These are phyloP conservation scores for Unio delphinus DNA, from an alignment of 2,888 invertebrate species.

Conservation along the genomic window DNA sequence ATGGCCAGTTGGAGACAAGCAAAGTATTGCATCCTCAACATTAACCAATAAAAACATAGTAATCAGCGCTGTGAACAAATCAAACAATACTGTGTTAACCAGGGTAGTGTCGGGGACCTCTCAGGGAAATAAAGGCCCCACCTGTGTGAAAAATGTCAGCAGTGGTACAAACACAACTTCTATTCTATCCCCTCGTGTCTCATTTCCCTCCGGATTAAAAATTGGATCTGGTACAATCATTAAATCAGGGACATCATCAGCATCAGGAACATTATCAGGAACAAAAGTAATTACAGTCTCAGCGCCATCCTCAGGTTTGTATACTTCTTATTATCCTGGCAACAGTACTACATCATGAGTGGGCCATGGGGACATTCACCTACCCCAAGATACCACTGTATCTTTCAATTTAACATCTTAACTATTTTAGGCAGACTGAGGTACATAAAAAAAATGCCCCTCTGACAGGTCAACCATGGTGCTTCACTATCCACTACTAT, in stretches of 20 bases:
- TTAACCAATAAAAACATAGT: constrained; percentile 57
- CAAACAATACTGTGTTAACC: constrained; percentile 55
- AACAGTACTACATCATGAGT: no score
- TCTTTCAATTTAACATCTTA: no score
- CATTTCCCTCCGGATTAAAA: constrained; percentile 43
- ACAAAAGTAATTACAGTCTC: constrained; percentile 64
- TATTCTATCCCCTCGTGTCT: constrained; percentile 53
- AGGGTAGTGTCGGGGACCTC: constrained; percentile 52
- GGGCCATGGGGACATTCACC: no score
- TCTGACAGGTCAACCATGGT: no score
- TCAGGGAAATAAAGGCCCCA: constrained; percentile 25
- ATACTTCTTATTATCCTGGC: neutral
- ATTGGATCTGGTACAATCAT: constrained; percentile 31
- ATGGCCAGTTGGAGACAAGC: constrained; percentile 49
- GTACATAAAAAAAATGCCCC: no score
- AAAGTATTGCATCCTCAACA: constrained; percentile 22
- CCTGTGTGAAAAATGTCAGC: constrained; percentile 31
- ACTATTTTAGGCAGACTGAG: no score
- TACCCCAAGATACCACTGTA: no score
- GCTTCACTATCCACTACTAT: no score
- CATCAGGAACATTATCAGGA: constrained; percentile 30
- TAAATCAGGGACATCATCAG: constrained; percentile 28
- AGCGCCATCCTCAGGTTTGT: constrained; percentile 50
- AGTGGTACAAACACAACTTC: constrained; percentile 51
- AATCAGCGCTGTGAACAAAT: constrained; percentile 60